Base-by-base conservation (phyloP, 2,888 invertebrate genomes). In the Athalia circularis region DNA sequence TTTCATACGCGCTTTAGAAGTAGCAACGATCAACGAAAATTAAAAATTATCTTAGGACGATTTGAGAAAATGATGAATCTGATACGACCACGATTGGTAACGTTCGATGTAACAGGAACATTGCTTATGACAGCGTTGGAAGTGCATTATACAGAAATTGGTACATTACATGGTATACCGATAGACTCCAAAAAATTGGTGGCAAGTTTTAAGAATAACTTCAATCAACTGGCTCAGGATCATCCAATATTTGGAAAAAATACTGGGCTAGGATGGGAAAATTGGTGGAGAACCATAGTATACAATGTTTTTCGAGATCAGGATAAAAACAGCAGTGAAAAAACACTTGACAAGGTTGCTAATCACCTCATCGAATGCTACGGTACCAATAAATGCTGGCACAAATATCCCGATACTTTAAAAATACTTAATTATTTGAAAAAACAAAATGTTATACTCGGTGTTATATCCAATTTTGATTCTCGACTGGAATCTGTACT, bases 51-150 rank as follows among this genome's bases (percentile, higher is more conserved):
- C 7, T 7, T 11, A 45, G 54, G n/a, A 70, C n/a, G 3, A 6
- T 3, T 29, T 43, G 43, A 13, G 72, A 59, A 47, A 59, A 57
- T 77, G 81, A 92, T 92, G 92, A 90, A 90, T 81, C 84, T 92
- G 79, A 89, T 91, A 65, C 90, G 90, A 64, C 91, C 94, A 52
- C 92, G 93, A 81, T 88, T 96, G 84, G 92, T 98, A 75, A 98
- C 98, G 9, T 97, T 98, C 89, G 98, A 98, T 90, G 95, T 96
- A 77, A 97, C 96, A 11, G 96, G 96, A 83, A 98, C 98, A 0
- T 90, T 98, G 64, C 90, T 98, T 9, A 87, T 83, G 85, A 86
- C 89, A 3, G 86, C 85, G 59, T 77, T 89, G 13, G 86, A 85
- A 6, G 84, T 87, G 82, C 94, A 95, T 87, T 98, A 98, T 89